Base-by-base conservation (phyloP, 2,888 invertebrate species). In the Amphipoea lucens region DNA sequence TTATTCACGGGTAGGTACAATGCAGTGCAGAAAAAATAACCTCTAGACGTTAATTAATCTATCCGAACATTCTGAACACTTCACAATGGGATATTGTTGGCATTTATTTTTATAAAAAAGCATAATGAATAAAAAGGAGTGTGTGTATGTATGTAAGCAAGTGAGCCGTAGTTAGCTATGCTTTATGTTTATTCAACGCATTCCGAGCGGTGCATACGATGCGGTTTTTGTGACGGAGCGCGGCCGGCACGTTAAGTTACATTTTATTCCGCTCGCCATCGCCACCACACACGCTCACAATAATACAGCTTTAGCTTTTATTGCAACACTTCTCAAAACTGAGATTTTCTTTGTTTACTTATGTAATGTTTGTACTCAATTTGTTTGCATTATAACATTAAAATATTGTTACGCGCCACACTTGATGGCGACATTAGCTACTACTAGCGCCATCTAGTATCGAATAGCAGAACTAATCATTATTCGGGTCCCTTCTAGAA, bases 41-140 rank as follows among this genome's bases (percentile, higher is more conserved):
- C 82, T 88, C 74, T 82, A 78, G 71, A 84, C 79, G 84, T 87
- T 90, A 91, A 90, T 91, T 90, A 90, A 90, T 90, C 85, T 89
- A 88, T 87, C 84, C 84, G 78, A 82, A 81, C 78, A 86, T 84
- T 90, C 86, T 88, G 87, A 89, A 82, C 90, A 85, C 81, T 83
- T 89, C 87, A 91, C 92, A 91, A 92, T 91, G 85, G 90, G 89
- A 89, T 90, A 91, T 91, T 89, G 90, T 88, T 89, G 90, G 88
- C 88, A 90, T 91, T 90, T 90, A 88, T 88, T 86, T 83, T 77
- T 74, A 75, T 78, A 85, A 90, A 89, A 90, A 92, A 89, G 86
- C 78, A 77, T 88, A 84, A 91, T 92, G 90, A 90, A 89, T 87
- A 89, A 83, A 86, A 83, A 74, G 67, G 68, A 89, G 88, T 87